These are phyloP conservation scores for Ophion obscuratus DNA, from an alignment of 2,888 invertebrate species.

Conservation along the genomic window DNA sequence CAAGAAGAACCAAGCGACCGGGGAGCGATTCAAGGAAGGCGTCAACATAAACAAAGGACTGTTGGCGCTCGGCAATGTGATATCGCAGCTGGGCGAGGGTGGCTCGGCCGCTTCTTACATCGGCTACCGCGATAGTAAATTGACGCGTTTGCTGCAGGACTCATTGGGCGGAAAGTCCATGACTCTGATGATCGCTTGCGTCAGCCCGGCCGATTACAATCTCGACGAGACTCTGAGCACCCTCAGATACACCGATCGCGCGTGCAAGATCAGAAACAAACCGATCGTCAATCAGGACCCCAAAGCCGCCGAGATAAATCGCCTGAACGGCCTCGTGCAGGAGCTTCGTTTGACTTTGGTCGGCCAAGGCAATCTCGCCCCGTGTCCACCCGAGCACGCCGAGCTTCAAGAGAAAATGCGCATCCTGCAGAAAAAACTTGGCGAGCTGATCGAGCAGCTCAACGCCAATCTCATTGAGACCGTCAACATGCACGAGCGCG, in stretches of 20 bases:
- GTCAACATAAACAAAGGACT: conserved; percentile 96
- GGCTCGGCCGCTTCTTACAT: conserved; percentile 87
- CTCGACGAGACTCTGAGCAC: conserved; percentile 95
- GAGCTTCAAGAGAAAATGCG: conserved; percentile 86
- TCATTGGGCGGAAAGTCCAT: conserved; percentile 97
- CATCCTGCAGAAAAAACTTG: conserved; percentile 87
- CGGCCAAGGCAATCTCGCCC: conserved; percentile 82
- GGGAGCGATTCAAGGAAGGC: conserved; percentile 94
- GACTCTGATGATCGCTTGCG: conserved; percentile 97
- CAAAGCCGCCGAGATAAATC: conserved; percentile 91
- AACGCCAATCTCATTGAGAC: conserved; percentile 88
- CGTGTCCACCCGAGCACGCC: conserved; percentile 84
- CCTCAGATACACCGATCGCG: conserved; percentile 94
- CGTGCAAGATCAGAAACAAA: conserved; percentile 94
- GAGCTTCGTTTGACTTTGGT: conserved; percentile 88
- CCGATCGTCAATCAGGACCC: conserved; percentile 95
- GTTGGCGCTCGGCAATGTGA: conserved; percentile 96
- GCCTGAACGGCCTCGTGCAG: conserved; percentile 90
- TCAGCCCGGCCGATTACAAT: conserved; percentile 96
- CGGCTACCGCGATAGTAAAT: conserved; percentile 96
- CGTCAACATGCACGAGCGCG: conserved; percentile 89
- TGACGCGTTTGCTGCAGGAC: conserved; percentile 96
- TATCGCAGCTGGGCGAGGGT: conserved; percentile 94
- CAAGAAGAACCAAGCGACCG: conserved; percentile 95
- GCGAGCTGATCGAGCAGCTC: conserved; percentile 88